Evolutionary conservation across 2,113 vertebrate genomes (phyloP).

Genomic region (Dicaeum eximium): DNA sequence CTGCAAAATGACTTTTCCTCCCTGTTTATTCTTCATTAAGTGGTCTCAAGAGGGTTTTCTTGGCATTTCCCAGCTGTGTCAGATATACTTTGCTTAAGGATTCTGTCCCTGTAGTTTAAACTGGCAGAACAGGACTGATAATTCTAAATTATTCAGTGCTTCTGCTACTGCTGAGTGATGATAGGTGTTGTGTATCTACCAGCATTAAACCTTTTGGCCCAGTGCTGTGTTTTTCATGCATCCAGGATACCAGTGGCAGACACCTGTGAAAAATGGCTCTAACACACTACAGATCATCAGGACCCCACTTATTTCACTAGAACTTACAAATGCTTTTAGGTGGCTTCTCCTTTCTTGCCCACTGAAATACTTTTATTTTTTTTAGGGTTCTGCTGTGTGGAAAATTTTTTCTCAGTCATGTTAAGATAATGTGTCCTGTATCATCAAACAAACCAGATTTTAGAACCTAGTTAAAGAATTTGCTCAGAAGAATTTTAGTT

Average conservation of each 20-base stretch:
- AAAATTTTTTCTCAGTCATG: neutral
- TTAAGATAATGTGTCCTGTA: neutral
- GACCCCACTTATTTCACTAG: neutral
- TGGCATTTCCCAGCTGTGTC: neutral
- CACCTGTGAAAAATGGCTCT: neutral
- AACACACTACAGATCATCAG: neutral
- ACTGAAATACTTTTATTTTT: neutral
- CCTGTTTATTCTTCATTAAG: neutral
- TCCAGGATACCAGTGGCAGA: neutral
- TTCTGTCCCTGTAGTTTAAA: neutral
- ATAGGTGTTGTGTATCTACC: neutral
- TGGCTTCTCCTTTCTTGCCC: neutral
- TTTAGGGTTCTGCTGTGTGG: neutral
- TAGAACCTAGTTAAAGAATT: neutral
- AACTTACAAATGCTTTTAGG: neutral
- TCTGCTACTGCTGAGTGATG: neutral
- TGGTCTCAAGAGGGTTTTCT: neutral
- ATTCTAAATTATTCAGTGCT: neutral
- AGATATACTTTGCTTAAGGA: conserved; percentile 36
- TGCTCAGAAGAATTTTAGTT: neutral
- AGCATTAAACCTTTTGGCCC: neutral
- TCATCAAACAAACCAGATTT: neutral
- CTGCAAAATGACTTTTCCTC: neutral
- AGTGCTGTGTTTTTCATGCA: neutral
- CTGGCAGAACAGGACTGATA: neutral